phyloP scores from a whole-genome alignment of 37 sponge, comb jelly and placozoan species.

The Mnemiopsis leidyi region DNA sequence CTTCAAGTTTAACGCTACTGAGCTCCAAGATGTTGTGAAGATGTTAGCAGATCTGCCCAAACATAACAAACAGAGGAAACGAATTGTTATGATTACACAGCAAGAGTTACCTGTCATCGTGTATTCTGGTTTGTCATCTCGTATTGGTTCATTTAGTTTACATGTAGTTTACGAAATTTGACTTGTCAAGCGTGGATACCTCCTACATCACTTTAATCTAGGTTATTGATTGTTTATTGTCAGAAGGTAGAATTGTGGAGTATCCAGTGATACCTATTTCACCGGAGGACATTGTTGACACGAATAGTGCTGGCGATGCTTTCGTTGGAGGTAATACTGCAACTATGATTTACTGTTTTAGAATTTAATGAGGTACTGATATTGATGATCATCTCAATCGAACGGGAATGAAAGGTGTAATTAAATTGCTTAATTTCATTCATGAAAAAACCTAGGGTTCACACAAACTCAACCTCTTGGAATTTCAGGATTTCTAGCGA shows the following conservation, averaged over 20 bases:
- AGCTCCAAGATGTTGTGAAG: neutral
- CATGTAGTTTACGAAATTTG: no score
- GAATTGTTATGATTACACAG: neutral
- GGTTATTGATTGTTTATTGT: neutral
- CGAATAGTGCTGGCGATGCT: neutral
- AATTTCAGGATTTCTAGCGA: slow-evolving; percentile 4
- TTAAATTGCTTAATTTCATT: no score
- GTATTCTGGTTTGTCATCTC: neutral
- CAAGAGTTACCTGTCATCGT: neutral
- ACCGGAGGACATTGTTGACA: neutral
- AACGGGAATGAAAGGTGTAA: no score
- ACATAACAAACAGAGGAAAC: neutral
- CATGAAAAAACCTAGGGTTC: no score
- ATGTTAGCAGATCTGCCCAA: neutral
- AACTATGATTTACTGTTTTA: no score
- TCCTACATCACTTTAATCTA: no score
- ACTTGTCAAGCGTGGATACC: no score
- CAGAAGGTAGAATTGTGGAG: neutral
- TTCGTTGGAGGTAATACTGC: slow-evolving; percentile 18
- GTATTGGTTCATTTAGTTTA: no score
- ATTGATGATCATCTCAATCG: no score
- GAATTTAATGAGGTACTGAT: no score
- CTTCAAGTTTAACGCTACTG: neutral
- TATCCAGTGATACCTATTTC: neutral
- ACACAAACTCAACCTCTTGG: no score